These are phyloP conservation scores for Drosophila kokeensis DNA, from an alignment of 2,888 invertebrate species.

Conservation along the genomic window DNA sequence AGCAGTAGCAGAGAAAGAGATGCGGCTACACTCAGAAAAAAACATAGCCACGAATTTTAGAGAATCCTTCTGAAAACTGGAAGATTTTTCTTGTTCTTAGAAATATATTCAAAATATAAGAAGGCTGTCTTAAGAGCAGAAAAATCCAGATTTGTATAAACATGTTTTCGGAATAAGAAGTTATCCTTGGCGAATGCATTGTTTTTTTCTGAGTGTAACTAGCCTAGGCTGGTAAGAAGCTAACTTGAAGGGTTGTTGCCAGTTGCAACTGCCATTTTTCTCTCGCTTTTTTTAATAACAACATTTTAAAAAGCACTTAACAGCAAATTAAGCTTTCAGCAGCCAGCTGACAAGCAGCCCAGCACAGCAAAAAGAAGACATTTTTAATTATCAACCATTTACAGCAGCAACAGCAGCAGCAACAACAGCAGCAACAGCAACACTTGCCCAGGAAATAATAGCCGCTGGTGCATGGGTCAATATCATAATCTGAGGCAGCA, in stretches of 20 bases:
- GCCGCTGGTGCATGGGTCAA: conserved; percentile 80
- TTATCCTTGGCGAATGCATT: accelerated
- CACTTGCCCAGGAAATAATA: conserved; percentile 63
- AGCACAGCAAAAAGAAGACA: conserved; percentile 60
- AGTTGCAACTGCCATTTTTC: conserved; percentile 22
- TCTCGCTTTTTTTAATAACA: conserved; percentile 60
- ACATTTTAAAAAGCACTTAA: conserved; percentile 77
- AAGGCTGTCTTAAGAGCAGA: not conserved
- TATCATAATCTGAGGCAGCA: conserved; percentile 77
- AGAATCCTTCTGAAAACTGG: not conserved
- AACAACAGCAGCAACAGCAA: conserved; percentile 31
- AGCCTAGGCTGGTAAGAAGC: not conserved
- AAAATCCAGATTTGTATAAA: not conserved
- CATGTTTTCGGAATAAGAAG: accelerated
- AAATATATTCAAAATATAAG: not conserved
- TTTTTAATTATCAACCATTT: conserved; percentile 81
- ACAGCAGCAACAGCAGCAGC: conserved; percentile 54
- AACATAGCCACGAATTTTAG: accelerated
- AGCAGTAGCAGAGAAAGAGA: not conserved
- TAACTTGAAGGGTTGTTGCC: not conserved
- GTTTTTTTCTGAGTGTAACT: not conserved
- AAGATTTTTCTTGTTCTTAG: not conserved
- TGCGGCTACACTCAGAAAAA: not conserved
- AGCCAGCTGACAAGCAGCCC: conserved; percentile 40
- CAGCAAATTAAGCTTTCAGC: conserved; percentile 80